These are phyloP conservation scores for Pseudochirops cupreus DNA, from an alignment of 2,797 vertebrate species.

Conservation along the genomic window DNA sequence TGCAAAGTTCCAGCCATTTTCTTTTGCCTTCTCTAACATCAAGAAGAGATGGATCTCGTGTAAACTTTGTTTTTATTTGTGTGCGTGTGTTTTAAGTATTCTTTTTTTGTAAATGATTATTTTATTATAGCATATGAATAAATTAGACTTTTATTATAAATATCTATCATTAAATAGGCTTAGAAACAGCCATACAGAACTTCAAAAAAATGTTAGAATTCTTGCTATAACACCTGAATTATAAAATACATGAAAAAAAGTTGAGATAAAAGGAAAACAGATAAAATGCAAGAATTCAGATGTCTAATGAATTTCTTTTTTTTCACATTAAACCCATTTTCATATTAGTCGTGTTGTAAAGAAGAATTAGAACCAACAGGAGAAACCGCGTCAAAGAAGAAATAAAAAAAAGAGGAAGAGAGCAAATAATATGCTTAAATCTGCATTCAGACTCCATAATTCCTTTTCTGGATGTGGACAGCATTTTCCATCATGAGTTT, in stretches of 20 bases:
- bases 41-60: neutral
- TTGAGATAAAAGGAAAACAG: neutral
- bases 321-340: too few species aligned
- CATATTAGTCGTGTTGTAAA: too few species aligned
- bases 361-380: too few species aligned
- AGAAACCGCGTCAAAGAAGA: too few species aligned
- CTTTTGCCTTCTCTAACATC: neutral
- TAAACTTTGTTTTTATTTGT: neutral
- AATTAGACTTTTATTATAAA: neutral
- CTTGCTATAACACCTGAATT: neutral
- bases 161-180: neutral
- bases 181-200: neutral
- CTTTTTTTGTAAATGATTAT: neutral
- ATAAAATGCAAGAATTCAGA: neutral
- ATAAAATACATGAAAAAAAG: neutral
- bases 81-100: neutral
- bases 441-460: too few species aligned
- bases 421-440: too few species aligned
- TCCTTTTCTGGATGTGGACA: too few species aligned
- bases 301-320: neutral
- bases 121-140: neutral
- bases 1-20: neutral
- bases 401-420: too few species aligned
- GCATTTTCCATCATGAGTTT: too few species aligned
- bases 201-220: neutral